These are phyloP conservation scores for Oreotrochilus melanogaster DNA, from an alignment of 2,113 vertebrate genomes.

Conservation along the genomic window DNA sequence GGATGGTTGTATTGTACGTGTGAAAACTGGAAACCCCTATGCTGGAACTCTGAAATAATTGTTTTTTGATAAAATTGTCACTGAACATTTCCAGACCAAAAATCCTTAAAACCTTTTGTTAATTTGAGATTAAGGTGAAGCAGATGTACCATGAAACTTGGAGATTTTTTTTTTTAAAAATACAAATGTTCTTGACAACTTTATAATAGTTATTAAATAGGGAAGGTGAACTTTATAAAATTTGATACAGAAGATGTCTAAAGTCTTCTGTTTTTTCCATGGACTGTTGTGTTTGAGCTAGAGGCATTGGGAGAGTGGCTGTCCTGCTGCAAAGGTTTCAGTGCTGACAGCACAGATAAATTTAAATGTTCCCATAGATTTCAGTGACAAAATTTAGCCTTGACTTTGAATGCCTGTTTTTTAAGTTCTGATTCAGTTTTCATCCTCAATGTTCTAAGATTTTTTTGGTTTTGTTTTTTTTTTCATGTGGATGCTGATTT, in stretches of 20 bases:
- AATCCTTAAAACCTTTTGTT: not conserved
- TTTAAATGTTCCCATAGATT: not conserved
- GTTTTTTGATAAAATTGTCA: not conserved
- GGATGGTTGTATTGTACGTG: not conserved
- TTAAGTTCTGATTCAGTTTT: not conserved
- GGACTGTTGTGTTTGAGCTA: not conserved
- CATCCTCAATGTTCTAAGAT: not conserved
- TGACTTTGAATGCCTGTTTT: not conserved
- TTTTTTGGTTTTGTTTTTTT: not conserved
- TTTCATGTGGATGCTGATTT: not conserved
- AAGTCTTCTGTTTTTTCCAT: not conserved
- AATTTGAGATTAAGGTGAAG: slow-evolving; percentile 9
- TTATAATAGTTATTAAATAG: not conserved
- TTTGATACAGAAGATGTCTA: not conserved
- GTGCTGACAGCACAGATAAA: too few species aligned
- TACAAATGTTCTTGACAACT: not conserved
- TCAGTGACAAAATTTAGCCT: not conserved
- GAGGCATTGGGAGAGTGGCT: not conserved
- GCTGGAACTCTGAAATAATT: not conserved
- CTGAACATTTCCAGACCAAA: not conserved
- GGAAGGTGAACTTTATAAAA: not conserved
- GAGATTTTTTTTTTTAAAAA: too few species aligned
- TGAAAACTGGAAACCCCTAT: not conserved
- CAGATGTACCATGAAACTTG: not conserved
- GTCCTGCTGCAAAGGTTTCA: not conserved